A percentile compares a stretch with the other conserved stretches of the same genome.
Conservation (phyloP, 2,888 invertebrate species). For the Sphaerophoria taeniata region DNA sequence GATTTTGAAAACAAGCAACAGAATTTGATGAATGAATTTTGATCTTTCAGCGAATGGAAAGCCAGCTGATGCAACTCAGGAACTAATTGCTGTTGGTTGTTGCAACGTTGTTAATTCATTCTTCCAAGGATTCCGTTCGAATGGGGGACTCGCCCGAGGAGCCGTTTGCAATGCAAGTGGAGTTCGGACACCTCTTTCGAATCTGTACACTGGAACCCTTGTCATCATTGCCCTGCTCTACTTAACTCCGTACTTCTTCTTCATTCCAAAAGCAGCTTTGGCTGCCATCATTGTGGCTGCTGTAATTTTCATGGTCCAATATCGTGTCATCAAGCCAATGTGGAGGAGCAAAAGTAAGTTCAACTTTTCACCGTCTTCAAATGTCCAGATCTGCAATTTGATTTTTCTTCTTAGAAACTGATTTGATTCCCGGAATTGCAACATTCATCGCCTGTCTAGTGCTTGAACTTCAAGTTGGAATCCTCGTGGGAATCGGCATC, state of each 20-base stretch:
- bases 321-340: constrained; percentile 93
- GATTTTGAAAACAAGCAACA: too few relatives aligned
- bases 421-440: constrained; percentile 92
- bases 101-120: constrained; percentile 92
- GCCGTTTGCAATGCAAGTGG: constrained; percentile 96
- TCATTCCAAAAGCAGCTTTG: constrained; percentile 92
- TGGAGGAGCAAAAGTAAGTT: constrained; percentile 94
- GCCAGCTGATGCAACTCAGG: constrained; percentile 95
- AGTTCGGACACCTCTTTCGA: constrained; percentile 92
- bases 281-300: constrained; percentile 96
- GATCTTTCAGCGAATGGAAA: constrained; percentile 87
- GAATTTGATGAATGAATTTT: too few relatives aligned
- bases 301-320: constrained; percentile 95
- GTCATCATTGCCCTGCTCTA: constrained; percentile 93
- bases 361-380: too few relatives aligned
- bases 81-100: constrained; percentile 93
- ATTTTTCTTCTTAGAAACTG: too few relatives aligned
- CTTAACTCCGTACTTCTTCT: constrained; percentile 94
- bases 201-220: constrained; percentile 91
- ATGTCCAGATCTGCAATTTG: too few relatives aligned
- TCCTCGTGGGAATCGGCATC: constrained; percentile 91
- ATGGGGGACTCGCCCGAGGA: constrained; percentile 92
- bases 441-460: constrained; percentile 94
- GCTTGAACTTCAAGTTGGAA: constrained; percentile 93
- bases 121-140: constrained; percentile 91